Conservation (phyloP, 2,888 invertebrate genomes). For the Andrena marginata region DNA sequence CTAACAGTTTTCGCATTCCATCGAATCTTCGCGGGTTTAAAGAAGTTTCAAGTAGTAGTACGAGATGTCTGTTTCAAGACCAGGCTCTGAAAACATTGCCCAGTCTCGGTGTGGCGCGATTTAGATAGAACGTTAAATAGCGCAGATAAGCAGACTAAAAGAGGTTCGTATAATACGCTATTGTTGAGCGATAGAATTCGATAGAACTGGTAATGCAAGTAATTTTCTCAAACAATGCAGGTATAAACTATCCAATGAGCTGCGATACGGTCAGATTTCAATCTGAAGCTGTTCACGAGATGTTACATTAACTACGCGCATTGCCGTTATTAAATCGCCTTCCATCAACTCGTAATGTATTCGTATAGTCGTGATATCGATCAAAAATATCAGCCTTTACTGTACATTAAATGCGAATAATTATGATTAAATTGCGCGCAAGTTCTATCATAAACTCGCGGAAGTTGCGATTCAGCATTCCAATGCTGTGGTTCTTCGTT, state of each 20-base stretch:
- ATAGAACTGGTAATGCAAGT: constrained; percentile 43
- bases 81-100: constrained; percentile 28
- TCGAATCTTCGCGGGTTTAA: background rate
- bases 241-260: constrained; percentile 14
- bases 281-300: background rate
- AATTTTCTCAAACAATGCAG: constrained; percentile 36
- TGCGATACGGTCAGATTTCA: background rate
- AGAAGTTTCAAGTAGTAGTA: constrained; percentile 2
- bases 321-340: background rate
- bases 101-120: constrained; percentile 26
- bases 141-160: constrained; percentile 32
- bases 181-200: constrained; percentile 41
- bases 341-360: background rate
- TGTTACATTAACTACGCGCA: background rate
- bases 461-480: too few species aligned
- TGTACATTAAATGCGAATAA: background rate
- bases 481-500: too few species aligned
- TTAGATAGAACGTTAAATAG: constrained; percentile 47
- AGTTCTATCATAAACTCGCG: too few species aligned
- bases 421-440: background rate
- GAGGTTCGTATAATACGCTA: constrained; percentile 16
- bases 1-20: constrained; percentile 14
- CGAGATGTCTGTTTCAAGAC: constrained; percentile 18
- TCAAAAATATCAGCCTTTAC: background rate
- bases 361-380: background rate